Evolutionary conservation across 2,797 vertebrate genomes (phyloP).

Genomic region (Ispidina lecontei): DNA sequence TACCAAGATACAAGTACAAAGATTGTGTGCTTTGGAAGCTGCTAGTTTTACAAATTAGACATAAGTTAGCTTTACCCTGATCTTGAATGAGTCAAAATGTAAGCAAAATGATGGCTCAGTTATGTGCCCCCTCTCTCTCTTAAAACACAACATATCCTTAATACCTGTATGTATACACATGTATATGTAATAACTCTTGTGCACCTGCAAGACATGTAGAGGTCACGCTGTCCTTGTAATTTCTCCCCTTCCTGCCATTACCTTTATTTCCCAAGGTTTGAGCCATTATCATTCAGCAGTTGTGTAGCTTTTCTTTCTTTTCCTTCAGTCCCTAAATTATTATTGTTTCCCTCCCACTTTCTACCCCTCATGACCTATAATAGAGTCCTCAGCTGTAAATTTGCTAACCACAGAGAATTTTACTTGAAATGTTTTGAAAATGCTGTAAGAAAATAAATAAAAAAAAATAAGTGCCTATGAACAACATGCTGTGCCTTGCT

Average conservation of each 20-base stretch:
- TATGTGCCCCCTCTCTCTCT: neutral
- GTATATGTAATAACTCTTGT: neutral
- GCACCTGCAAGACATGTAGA: slow-evolving; percentile 42
- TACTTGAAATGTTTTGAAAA: slow-evolving; percentile 58
- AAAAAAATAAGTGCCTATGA: neutral
- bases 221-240: slow-evolving; percentile 35
- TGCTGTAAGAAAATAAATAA: neutral
- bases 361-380: neutral
- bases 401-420: slow-evolving; percentile 62
- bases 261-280: slow-evolving; percentile 29
- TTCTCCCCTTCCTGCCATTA: slow-evolving; percentile 46
- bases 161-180: neutral
- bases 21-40: neutral
- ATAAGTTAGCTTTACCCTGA: neutral
- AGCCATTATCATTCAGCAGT: slow-evolving; percentile 47
- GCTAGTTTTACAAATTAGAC: neutral
- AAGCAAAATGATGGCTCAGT: neutral
- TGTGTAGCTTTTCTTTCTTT: slow-evolving; percentile 33
- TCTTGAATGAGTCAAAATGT: neutral
- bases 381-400: slow-evolving; percentile 63
- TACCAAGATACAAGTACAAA: neutral
- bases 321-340: slow-evolving; percentile 37
- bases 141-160: neutral
- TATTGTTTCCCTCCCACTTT: slow-evolving; percentile 26
- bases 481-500: neutral